Conservation (phyloP, 2,888 invertebrate genomes). For the Nymphalis polychloros region DNA sequence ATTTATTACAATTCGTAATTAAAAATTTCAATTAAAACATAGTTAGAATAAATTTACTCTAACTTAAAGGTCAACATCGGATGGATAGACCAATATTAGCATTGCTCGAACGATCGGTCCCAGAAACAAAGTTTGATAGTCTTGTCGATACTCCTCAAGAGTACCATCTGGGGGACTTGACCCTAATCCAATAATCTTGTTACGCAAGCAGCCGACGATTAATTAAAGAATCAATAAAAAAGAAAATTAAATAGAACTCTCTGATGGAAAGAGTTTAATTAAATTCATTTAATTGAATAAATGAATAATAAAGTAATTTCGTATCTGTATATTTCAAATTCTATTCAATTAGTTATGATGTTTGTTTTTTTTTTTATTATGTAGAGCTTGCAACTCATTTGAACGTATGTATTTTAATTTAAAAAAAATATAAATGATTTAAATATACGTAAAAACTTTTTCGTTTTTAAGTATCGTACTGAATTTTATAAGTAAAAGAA, state of each 20-base stretch:
- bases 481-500: too few relatives aligned
- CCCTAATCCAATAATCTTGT: constrained; percentile 36
- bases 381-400: too few relatives aligned
- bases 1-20: neutral
- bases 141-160: constrained; percentile 18
- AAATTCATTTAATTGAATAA: neutral
- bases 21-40: neutral
- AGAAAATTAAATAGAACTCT: neutral
- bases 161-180: constrained; percentile 27
- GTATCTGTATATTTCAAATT: too few relatives aligned
- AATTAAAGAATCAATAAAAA: neutral
- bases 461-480: too few relatives aligned
- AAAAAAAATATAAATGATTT: too few relatives aligned
- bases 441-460: too few relatives aligned
- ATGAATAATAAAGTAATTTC: too few relatives aligned
- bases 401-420: too few relatives aligned
- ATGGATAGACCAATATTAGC: constrained; percentile 9
- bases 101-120: constrained; percentile 1
- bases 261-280: neutral
- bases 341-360: too few relatives aligned
- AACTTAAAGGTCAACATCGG: neutral
- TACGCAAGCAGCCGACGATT: constrained; percentile 22
- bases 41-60: neutral
- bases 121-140: constrained; percentile 6
- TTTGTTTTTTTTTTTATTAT: too few relatives aligned